Base-by-base conservation (phyloP, 2,113 vertebrate genomes). In the Seriola dumerili region DNA sequence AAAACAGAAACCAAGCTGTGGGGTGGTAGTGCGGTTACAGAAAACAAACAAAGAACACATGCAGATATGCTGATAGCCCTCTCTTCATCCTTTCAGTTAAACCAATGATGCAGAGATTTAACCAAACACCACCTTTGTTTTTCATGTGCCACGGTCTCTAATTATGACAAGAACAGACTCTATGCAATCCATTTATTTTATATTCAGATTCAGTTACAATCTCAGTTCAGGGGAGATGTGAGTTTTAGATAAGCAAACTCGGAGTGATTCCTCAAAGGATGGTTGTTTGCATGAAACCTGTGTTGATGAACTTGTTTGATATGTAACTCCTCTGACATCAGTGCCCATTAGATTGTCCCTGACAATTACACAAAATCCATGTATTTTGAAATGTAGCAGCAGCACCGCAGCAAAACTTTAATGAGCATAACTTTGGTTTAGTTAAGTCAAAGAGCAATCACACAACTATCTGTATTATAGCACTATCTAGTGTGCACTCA, bases 401-500 rank as follows among this genome's bases (percentile, higher is more conserved):
- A 46, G 34, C n/a, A 40, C 4, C 42, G 14, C 11, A 13, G 10
- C 34, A 8, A 65, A 52, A 25, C 38, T 4, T 42, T 29, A 21
- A 32, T 5, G 5, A 50, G 3, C 42, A 42, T 61, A 1, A 63
- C 17, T 74, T 72, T 19, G 62, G 42, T 40, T 72, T 52, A 57
- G 23, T 40, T 72, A 44, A 57, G 23, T n/a, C 3, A 52, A 42
- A 54, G 8, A 32, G 23, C 13, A 58, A 25, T 25, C 14, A 69
- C 17, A 48, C 11, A 12, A 38, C 36, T 65, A 23, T 59, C n/a
- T 52, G 78, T 83, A 34, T 32, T 68, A 74, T 34, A 80, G 42
- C 85, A 42, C 89, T 88, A 90, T 66, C 92, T 78, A 80, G 83
- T 85, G 90, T 34, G 8, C 21, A 57, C 3, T 36, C 3, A 44